These are phyloP conservation scores for Mayetiola destructor DNA, from an alignment of 2,888 invertebrate genomes.

Conservation along the genomic window DNA sequence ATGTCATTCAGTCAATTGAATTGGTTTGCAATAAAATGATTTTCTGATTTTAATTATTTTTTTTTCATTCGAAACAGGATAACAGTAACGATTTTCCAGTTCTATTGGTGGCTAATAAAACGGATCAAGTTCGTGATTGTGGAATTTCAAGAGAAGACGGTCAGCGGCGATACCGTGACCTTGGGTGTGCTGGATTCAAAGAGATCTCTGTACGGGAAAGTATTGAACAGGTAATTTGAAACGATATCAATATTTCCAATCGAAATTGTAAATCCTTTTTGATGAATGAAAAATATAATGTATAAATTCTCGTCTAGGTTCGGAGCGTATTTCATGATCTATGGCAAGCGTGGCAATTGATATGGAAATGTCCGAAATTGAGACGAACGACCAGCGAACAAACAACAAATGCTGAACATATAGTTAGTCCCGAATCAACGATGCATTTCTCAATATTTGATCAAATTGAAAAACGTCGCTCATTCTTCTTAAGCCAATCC, in stretches of 20 bases:
- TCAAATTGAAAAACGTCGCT: slow-evolving; percentile 27
- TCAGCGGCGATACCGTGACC: slow-evolving; percentile 56
- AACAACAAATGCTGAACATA: slow-evolving; percentile 35
- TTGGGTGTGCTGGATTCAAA: slow-evolving; percentile 69
- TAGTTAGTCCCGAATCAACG: slow-evolving; percentile 38
- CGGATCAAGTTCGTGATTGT: slow-evolving; percentile 60
- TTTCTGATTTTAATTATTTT: neutral
- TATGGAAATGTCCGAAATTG: slow-evolving; percentile 51
- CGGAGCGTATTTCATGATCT: slow-evolving; percentile 61
- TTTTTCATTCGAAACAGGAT: slow-evolving; percentile 36
- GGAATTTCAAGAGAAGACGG: slow-evolving; percentile 69
- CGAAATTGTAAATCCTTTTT: neutral
- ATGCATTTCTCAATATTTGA: slow-evolving; percentile 36
- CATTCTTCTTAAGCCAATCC: slow-evolving; percentile 28
- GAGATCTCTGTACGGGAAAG: slow-evolving; percentile 76
- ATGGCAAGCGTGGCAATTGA: slow-evolving; percentile 58
- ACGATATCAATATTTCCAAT: neutral
- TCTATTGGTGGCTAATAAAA: slow-evolving; percentile 69
- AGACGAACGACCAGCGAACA: slow-evolving; percentile 44
- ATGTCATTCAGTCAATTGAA: neutral
- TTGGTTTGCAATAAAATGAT: neutral
- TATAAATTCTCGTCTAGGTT: slow-evolving; percentile 42
- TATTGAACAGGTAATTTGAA: slow-evolving; percentile 52
- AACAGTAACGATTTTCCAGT: slow-evolving; percentile 54
- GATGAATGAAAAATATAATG: neutral